phyloP scores from a whole-genome alignment of 1,140 invertebrate genomes.

The Rhyacophila brunnea region DNA sequence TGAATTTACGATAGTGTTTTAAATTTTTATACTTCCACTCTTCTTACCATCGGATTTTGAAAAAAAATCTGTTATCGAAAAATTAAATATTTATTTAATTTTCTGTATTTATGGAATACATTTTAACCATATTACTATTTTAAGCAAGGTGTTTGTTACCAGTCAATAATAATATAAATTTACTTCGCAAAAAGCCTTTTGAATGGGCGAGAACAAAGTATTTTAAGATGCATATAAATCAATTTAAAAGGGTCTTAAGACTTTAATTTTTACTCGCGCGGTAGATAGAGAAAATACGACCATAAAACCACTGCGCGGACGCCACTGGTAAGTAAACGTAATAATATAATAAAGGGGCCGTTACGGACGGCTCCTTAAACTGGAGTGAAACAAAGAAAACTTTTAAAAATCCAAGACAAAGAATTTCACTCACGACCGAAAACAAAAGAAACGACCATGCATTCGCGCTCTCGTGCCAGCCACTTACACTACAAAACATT shows the following conservation, averaged over 20 bases:
- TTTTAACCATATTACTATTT: too few species aligned
- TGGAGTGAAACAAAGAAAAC: conserved; percentile 36
- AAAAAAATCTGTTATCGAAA: too few species aligned
- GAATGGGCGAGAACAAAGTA: too few species aligned
- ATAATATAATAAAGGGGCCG: conserved; percentile 34
- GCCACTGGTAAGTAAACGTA: conserved; percentile 26
- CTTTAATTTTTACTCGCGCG: conserved; percentile 14
- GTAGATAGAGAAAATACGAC: conserved; percentile 7
- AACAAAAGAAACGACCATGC: conserved; percentile 10
- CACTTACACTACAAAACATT: background rate
- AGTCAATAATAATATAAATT: too few species aligned
- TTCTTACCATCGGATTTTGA: too few species aligned
- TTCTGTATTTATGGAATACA: too few species aligned
- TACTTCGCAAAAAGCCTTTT: too few species aligned
- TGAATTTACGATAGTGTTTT: too few species aligned
- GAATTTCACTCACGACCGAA: conserved; percentile 27
- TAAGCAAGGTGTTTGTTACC: too few species aligned
- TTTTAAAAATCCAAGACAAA: conserved; percentile 34
- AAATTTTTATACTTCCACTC: too few species aligned
- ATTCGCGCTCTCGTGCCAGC: background rate
- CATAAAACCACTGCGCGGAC: conserved; percentile 15
- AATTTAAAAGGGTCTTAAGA: conserved; percentile 24
- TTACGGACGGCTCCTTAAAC: conserved; percentile 28
- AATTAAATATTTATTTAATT: too few species aligned
- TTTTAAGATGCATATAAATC: conserved; percentile 22